Evolutionary conservation across 1,140 invertebrate species (phyloP).

Genomic region (Sarcophaga bullata): DNA sequence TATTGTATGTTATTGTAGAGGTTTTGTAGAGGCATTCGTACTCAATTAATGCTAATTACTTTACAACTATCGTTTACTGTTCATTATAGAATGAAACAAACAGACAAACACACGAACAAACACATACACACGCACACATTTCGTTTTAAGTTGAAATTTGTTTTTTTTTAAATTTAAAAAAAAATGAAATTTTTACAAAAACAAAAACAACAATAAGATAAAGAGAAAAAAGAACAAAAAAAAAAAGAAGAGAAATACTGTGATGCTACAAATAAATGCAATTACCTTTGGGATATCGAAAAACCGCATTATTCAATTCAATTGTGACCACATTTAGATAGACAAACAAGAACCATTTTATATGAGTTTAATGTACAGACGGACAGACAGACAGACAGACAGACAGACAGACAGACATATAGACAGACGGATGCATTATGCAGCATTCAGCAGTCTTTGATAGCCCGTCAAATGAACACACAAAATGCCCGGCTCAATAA

Average conservation of each 20-base stretch:
- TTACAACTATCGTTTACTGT: slow-evolving; percentile 23
- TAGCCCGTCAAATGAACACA: too few species aligned
- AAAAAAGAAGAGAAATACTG: neutral
- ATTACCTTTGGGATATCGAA: slow-evolving; percentile 18
- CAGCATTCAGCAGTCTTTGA: too few species aligned
- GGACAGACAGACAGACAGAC: neutral
- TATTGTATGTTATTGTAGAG: too few species aligned
- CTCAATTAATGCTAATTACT: slow-evolving; percentile 8
- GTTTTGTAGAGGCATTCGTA: too few species aligned
- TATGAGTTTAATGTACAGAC: neutral
- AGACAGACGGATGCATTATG: neutral
- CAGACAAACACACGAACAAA: too few species aligned
- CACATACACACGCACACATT: too few species aligned
- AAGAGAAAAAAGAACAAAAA: too few species aligned
- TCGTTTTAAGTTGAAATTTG: too few species aligned
- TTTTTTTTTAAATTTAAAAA: too few species aligned
- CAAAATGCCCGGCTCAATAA: too few species aligned
- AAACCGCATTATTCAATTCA: slow-evolving; percentile 22
- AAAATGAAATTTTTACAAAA: too few species aligned
- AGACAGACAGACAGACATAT: neutral
- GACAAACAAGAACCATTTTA: neutral
- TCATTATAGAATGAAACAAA: neutral
- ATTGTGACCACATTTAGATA: slow-evolving; percentile 8
- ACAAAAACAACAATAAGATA: too few species aligned
- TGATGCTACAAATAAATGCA: neutral